phyloP scores from a whole-genome alignment of 2,113 vertebrate genomes.

The Dasyornis broadbenti region DNA sequence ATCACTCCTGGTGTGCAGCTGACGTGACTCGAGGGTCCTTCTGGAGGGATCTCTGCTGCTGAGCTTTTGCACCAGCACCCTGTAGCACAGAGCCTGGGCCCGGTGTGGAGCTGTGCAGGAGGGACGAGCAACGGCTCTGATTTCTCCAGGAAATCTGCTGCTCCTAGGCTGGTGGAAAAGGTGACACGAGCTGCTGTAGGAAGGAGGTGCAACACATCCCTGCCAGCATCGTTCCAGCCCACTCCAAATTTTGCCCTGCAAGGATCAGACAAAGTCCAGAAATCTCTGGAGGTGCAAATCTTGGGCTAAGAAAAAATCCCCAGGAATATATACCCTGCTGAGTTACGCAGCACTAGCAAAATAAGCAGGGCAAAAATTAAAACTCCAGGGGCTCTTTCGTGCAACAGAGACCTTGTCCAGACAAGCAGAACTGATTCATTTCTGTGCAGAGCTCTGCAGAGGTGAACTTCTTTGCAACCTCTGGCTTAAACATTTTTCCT shows the following conservation, averaged over 20 bases:
- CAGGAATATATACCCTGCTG: not conserved
- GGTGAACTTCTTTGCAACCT: not conserved
- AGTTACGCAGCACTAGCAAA: not conserved
- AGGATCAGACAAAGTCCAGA: not conserved
- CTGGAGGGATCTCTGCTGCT: not conserved
- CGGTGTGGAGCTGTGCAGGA: not conserved
- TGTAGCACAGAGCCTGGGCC: not conserved
- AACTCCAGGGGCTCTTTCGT: not conserved
- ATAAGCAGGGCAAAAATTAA: not conserved
- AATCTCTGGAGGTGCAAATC: not conserved
- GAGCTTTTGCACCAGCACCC: not conserved
- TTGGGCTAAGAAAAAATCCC: not conserved
- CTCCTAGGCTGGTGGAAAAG: not conserved
- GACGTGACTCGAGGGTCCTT: not conserved
- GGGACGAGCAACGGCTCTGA: not conserved
- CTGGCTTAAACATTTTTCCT: not conserved
- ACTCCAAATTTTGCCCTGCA: not conserved
- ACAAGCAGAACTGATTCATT: not conserved
- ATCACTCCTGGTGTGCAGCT: not conserved
- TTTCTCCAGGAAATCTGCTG: not conserved
- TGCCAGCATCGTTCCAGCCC: fast-evolving
- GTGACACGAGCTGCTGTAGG: fast-evolving
- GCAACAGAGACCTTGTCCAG: not conserved
- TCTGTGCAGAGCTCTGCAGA: not conserved
- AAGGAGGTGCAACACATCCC: not conserved